phyloP scores from a whole-genome alignment of 2,888 invertebrate genomes.

The Drosophila testacea region DNA sequence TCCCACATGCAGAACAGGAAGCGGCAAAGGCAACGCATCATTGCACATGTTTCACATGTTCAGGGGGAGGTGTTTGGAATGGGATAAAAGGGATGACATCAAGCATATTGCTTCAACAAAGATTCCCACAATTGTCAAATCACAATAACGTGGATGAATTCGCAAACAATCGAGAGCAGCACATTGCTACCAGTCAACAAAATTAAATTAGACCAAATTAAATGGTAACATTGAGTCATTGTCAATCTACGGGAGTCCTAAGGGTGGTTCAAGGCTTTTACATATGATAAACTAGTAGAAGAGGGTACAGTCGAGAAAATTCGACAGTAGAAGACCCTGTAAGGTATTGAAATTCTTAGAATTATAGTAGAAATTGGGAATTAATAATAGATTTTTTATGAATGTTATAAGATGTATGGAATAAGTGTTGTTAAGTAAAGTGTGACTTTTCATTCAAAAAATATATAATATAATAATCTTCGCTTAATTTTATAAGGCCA shows the following conservation, averaged over 20 bases:
- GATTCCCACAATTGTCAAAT: slow-evolving; percentile 80
- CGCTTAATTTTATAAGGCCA: no score
- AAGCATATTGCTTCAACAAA: slow-evolving; percentile 66
- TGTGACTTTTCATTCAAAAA: no score
- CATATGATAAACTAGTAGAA: neutral
- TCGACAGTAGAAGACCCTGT: no score
- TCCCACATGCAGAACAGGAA: slow-evolving; percentile 58
- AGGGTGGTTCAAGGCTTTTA: slow-evolving; percentile 17
- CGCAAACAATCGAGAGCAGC: slow-evolving; percentile 2
- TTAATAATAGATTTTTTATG: no score
- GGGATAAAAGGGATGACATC: slow-evolving; percentile 53
- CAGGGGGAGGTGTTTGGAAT: slow-evolving; percentile 13
- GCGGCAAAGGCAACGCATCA: slow-evolving; percentile 51
- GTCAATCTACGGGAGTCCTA: neutral
- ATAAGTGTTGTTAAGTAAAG: no score
- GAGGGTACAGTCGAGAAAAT: no score
- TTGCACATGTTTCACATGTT: slow-evolving; percentile 63
- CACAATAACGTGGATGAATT: slow-evolving; percentile 38
- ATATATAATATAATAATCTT: no score
- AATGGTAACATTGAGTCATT: slow-evolving; percentile 53
- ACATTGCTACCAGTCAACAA: slow-evolving; percentile 60
- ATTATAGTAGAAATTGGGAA: no score
- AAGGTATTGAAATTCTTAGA: no score
- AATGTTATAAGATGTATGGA: no score
- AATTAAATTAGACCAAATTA: slow-evolving; percentile 79